Conservation (phyloP, 2,888 invertebrate genomes). For the Rhimphoctona megacephalus region DNA sequence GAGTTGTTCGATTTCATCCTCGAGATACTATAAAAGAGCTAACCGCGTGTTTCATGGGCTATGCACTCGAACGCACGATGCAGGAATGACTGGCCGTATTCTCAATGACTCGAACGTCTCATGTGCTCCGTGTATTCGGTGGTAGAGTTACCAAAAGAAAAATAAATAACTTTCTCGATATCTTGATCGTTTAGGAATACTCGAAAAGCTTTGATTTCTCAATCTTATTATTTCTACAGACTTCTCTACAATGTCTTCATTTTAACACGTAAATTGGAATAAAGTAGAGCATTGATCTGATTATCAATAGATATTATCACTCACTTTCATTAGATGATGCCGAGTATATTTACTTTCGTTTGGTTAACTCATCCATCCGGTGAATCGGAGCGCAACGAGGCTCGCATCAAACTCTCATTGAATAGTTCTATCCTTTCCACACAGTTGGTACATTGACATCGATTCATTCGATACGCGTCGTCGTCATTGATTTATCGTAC, state of each 20-base stretch:
- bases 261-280: neutral
- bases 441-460: constrained; percentile 20
- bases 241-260: constrained; percentile 7
- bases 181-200: constrained; percentile 34
- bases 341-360: constrained; percentile 67
- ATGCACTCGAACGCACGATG: constrained; percentile 34
- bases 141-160: constrained; percentile 15
- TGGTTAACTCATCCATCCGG: constrained; percentile 40
- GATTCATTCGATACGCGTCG: constrained; percentile 31
- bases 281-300: constrained; percentile 9
- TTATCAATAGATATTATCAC: constrained; percentile 25
- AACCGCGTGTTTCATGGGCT: constrained; percentile 31
- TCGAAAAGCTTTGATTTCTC: constrained; percentile 49
- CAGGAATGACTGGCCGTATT: constrained; percentile 52
- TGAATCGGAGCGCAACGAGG: constrained; percentile 64
- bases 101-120: constrained; percentile 50
- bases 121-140: constrained; percentile 17
- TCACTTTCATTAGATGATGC: constrained; percentile 52
- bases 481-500: constrained; percentile 65
- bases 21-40: constrained; percentile 31
- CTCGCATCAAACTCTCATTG: constrained; percentile 16
- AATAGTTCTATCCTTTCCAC: constrained; percentile 7
- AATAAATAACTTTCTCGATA: constrained; percentile 18
- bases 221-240: constrained; percentile 15
- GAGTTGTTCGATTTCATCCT: constrained; percentile 60